phyloP scores from a whole-genome alignment of 2,888 invertebrate genomes.

The Sisyra terminalis region DNA sequence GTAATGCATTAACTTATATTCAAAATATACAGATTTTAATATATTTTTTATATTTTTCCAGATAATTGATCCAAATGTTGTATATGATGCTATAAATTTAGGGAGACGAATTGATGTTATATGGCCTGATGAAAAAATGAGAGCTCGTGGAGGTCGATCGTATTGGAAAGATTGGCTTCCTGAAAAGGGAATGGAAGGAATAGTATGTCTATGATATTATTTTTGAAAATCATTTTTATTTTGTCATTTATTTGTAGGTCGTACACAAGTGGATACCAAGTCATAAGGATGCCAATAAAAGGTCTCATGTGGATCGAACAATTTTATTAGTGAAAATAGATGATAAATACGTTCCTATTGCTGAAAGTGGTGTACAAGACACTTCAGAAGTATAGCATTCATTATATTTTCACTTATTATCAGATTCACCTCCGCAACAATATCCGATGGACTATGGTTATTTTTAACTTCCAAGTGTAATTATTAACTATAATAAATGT shows the following conservation, averaged over 20 bases:
- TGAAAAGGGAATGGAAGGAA: slow-evolving; percentile 80
- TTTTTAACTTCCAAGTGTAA: not conserved
- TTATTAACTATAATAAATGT: not conserved
- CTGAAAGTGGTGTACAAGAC: slow-evolving; percentile 73
- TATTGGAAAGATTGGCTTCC: slow-evolving; percentile 88
- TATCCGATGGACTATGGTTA: not conserved
- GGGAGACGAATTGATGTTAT: slow-evolving; percentile 83
- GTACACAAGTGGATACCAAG: slow-evolving; percentile 92
- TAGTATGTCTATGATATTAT: slow-evolving; percentile 28
- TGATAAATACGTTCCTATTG: slow-evolving; percentile 84
- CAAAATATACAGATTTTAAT: not conserved
- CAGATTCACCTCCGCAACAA: too few species aligned
- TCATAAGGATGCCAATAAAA: slow-evolving; percentile 70
- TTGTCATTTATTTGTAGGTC: slow-evolving; percentile 34
- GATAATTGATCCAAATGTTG: slow-evolving; percentile 49
- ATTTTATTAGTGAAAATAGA: slow-evolving; percentile 86
- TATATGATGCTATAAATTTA: slow-evolving; percentile 83
- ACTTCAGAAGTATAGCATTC: slow-evolving; percentile 40
- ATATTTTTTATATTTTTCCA: slow-evolving; percentile 14
- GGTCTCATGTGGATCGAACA: slow-evolving; percentile 85
- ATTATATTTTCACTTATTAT: not conserved
- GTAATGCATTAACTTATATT: slow-evolving; percentile 3
- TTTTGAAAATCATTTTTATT: slow-evolving; percentile 1
- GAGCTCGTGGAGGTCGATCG: slow-evolving; percentile 70
- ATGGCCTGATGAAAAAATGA: slow-evolving; percentile 87